These are phyloP conservation scores for Caenorhabditis sp. DNA, from an alignment of 2,888 invertebrate species.

Conservation along the genomic window DNA sequence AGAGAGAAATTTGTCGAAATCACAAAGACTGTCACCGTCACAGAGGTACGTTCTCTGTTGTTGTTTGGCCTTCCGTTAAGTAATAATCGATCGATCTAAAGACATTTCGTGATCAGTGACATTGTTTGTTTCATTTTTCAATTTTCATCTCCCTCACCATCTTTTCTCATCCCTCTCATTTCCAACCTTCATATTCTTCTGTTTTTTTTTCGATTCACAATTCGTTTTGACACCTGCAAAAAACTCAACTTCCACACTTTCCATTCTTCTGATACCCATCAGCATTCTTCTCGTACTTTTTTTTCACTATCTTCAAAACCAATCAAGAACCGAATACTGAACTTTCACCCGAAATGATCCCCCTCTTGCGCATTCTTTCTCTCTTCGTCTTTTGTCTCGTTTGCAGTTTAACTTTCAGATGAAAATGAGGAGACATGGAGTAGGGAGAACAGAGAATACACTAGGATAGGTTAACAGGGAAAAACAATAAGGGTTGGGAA, in stretches of 20 bases:
- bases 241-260: constrained; percentile 23
- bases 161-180: background rate
- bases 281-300: constrained; percentile 12
- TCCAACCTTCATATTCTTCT: background rate
- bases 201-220: constrained; percentile 9
- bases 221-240: constrained; percentile 32
- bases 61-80: constrained; percentile 11
- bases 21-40: constrained; percentile 73
- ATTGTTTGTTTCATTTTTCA: constrained; percentile 32
- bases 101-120: constrained; percentile 23
- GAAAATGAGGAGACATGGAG: background rate
- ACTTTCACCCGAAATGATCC: constrained; percentile 56
- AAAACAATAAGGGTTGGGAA: background rate
- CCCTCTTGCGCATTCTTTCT: constrained; percentile 25
- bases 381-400: constrained; percentile 20
- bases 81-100: constrained; percentile 35
- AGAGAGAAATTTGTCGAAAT: constrained; percentile 71
- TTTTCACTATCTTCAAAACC: constrained; percentile 54
- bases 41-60: constrained; percentile 60
- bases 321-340: constrained; percentile 59
- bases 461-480: background rate
- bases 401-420: constrained; percentile 45
- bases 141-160: constrained; percentile 14
- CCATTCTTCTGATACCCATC: constrained; percentile 31
- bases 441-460: constrained; percentile 12